phyloP scores from a whole-genome alignment of 2,888 invertebrate species.

The Caenorhabditis sinica region DNA sequence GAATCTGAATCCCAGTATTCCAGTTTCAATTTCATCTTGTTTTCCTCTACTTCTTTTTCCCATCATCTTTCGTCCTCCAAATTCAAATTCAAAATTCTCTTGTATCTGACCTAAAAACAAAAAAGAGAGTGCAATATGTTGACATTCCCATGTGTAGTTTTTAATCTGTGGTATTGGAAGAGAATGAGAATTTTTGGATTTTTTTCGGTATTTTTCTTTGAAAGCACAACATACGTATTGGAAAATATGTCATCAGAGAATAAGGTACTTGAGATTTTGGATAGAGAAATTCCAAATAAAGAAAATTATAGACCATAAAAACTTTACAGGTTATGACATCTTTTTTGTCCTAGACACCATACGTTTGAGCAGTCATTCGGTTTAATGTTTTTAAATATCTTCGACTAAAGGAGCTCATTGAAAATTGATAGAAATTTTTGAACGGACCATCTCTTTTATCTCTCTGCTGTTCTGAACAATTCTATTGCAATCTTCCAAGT shows the following conservation, averaged over 20 bases:
- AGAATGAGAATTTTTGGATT: neutral
- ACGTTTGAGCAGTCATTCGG: no score
- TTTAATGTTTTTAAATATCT: no score
- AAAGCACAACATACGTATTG: neutral
- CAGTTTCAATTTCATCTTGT: neutral
- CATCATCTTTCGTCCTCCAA: neutral
- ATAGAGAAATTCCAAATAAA: no score
- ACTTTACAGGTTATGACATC: no score
- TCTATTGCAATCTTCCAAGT: no score
- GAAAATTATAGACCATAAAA: no score
- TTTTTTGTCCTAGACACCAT: no score
- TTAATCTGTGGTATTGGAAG: conserved; percentile 2
- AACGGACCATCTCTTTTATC: no score
- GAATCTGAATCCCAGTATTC: neutral
- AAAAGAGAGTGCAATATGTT: neutral
- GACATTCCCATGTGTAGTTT: conserved; percentile 5
- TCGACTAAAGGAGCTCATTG: no score
- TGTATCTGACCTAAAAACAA: neutral
- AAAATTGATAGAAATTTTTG: no score
- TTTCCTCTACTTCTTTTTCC: neutral
- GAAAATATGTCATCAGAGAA: neutral
- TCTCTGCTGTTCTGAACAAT: no score
- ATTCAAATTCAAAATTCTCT: neutral
- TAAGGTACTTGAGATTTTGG: neutral
- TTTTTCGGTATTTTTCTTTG: neutral